Evolutionary conservation across 2,797 vertebrate genomes (phyloP).

Genomic region (Anas georgica): DNA sequence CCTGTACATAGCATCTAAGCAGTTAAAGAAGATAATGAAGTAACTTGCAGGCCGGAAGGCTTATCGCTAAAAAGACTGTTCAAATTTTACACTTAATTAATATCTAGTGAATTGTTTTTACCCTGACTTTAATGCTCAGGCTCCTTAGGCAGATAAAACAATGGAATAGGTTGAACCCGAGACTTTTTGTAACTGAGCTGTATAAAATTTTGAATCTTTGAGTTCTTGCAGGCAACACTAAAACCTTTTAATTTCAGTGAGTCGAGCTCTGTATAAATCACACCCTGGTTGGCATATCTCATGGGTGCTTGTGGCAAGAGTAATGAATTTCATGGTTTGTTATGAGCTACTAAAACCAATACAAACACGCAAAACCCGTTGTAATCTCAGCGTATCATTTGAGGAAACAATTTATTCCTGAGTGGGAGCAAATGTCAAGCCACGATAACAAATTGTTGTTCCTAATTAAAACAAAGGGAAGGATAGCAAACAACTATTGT

Average conservation of each 20-base stretch:
- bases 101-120: constrained; percentile 71
- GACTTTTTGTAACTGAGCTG: background rate
- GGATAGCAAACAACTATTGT: constrained; percentile 31
- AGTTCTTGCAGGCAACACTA: constrained; percentile 43
- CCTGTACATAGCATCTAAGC: constrained; percentile 40
- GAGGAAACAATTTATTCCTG: constrained; percentile 49
- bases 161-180: background rate
- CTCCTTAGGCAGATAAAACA: constrained; percentile 55
- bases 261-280: background rate
- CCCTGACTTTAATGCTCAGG: constrained; percentile 51
- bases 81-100: constrained; percentile 60
- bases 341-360: constrained; percentile 58
- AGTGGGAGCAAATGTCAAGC: constrained; percentile 66
- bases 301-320: constrained; percentile 44
- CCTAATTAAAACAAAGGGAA: constrained; percentile 68
- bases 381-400: constrained; percentile 66
- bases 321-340: constrained; percentile 60
- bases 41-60: constrained; percentile 40
- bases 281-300: constrained; percentile 30
- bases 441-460: constrained; percentile 49
- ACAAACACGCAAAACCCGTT: constrained; percentile 43
- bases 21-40: constrained; percentile 33
- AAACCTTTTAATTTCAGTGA: constrained; percentile 49
- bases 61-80: constrained; percentile 61
- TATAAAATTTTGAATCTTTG: constrained; percentile 50